These are phyloP conservation scores for Nudaria mundana DNA, from an alignment of 2,888 invertebrate genomes.

Conservation along the genomic window DNA sequence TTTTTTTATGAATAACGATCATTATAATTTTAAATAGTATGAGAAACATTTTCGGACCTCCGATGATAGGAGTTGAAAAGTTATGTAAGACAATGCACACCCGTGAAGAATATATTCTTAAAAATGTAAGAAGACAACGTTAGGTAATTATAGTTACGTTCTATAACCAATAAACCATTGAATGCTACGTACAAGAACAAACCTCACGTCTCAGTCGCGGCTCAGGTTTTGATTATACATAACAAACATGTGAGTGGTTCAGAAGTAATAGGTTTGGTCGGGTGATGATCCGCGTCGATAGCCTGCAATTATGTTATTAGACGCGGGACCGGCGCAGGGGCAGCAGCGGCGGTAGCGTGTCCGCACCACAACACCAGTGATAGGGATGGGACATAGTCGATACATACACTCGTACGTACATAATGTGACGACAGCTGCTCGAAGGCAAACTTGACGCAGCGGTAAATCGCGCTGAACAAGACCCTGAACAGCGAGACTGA, in stretches of 20 bases:
- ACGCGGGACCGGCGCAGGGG: conserved; percentile 23
- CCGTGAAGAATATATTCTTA: no score
- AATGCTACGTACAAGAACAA: background rate
- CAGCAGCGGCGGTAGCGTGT: conserved; percentile 20
- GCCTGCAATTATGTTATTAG: conserved; percentile 61
- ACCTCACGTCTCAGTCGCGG: conserved; percentile 4
- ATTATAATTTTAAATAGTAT: no score
- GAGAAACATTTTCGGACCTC: no score
- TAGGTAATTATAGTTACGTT: no score
- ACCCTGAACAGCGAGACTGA: background rate
- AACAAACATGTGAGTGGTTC: conserved; percentile 20
- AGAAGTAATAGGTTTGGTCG: conserved; percentile 9
- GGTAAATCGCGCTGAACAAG: background rate
- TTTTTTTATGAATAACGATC: no score
- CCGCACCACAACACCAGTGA: conserved; percentile 9
- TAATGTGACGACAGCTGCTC: background rate
- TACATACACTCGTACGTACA: background rate
- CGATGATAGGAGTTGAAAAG: no score
- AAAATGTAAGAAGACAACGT: no score
- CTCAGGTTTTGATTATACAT: conserved; percentile 21
- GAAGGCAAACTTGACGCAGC: background rate
- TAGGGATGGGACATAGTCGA: conserved; percentile 15
- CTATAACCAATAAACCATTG: background rate
- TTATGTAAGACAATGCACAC: no score
- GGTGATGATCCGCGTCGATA: conserved; percentile 19